phyloP scores from a whole-genome alignment of 2,113 vertebrate species.

The Dicerorhinus sumatrensis region DNA sequence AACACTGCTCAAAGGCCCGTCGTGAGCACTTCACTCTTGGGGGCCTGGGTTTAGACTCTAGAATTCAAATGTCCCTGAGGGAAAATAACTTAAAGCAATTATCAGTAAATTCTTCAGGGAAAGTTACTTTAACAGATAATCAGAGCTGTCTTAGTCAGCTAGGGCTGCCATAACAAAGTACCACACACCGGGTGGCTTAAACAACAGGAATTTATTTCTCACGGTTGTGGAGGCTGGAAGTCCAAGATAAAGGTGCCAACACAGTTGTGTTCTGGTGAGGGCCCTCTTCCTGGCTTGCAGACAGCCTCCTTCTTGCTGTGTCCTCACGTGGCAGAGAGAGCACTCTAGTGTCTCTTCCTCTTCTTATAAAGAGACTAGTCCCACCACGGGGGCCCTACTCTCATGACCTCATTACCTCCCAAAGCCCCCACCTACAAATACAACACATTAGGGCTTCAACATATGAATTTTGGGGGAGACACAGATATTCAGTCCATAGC shows the following conservation, averaged over 20 bases:
- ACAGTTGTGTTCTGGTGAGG: no score
- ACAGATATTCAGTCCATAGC: not conserved
- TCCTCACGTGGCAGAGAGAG: not conserved
- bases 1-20: not conserved
- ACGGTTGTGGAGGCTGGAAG: not conserved
- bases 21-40: not conserved
- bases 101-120: not conserved
- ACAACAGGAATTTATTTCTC: not conserved
- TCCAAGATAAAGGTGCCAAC: not conserved
- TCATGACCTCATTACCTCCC: not conserved
- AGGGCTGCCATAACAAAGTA: not conserved
- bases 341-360: not conserved
- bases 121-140: not conserved
- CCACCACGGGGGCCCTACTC: not conserved
- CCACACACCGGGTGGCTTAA: not conserved
- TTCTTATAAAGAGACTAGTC: not conserved
- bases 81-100: not conserved
- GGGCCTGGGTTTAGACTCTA: not conserved
- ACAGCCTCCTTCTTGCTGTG: not conserved
- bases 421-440: not conserved
- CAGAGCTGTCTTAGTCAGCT: not conserved
- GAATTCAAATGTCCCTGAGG: not conserved
- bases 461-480: not conserved
- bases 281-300: not conserved
- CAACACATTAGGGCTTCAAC: not conserved